Evolutionary conservation across 2,113 vertebrate genomes (phyloP).

Genomic region (Oxyura jamaicensis): DNA sequence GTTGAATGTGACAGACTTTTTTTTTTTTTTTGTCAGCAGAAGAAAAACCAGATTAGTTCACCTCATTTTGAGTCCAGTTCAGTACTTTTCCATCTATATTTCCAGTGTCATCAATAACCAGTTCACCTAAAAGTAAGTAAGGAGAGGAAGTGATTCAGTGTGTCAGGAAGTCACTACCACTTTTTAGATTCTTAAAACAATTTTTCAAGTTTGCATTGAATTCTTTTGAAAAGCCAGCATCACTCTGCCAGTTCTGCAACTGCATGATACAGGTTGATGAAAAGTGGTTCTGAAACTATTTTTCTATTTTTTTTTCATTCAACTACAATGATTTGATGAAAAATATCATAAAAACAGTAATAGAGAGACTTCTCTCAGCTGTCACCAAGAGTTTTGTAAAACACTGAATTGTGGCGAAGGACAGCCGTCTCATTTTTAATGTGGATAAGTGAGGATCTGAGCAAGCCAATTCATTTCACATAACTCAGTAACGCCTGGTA

Average conservation of each 20-base stretch:
- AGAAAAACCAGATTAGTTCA: not conserved
- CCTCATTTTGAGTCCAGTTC: not conserved
- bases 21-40: not conserved
- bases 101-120: not conserved
- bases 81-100: not conserved
- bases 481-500: not conserved
- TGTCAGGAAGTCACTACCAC: not conserved
- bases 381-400: not conserved
- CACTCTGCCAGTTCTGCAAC: not conserved
- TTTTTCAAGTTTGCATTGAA: not conserved
- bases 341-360: not conserved
- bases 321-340: not conserved
- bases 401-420: not conserved
- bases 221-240: not conserved
- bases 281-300: not conserved
- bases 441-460: not conserved
- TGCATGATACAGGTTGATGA: accelerated
- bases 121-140: not conserved
- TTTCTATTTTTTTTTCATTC: not conserved
- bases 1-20: not conserved
- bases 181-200: not conserved
- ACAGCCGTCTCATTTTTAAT: not conserved
- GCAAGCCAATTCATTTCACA: not conserved
- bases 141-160: not conserved
- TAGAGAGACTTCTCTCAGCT: not conserved